Base-by-base conservation (phyloP, 1,140 invertebrate genomes). In the Potamilus streckersoni region DNA sequence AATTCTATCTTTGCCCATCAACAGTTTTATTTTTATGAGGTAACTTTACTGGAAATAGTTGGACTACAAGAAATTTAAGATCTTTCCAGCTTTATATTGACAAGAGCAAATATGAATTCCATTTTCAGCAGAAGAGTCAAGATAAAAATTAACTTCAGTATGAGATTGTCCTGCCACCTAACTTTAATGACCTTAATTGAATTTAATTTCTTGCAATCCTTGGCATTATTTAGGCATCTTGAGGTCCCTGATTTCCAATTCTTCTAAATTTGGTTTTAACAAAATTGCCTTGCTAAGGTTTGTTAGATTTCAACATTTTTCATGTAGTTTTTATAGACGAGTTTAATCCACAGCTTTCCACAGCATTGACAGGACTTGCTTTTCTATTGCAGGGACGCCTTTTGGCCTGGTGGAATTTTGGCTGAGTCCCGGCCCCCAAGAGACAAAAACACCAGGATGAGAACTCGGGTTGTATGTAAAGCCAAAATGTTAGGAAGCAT, bases 401-500 rank as follows among this genome's bases (percentile, higher is more conserved):
- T 95, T 81, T 96, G 95, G 95, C 95, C 95, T 19, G 93, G 93
- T 83, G 95, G 94, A 23, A 86, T 92, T 1, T 90, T 92, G 79
- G 93, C 92, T 63, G 92, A 93, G 76, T 91, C 91, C 60, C 91
- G 90, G 80, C 91, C 92, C 16, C 91, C 92, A 19, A 91, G 96
- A 64, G 94, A 95, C 88, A 89, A 92, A 17, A 93, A 93, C 31
- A 94, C 93, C 0, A 94, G 94, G 88, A 93, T 94, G 85, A 91
- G 96, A 83, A 96, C 96, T 1, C 91, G 95, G 81, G 93, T 97
- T 1, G 94, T 95, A 17, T 95, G 96, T 70, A 97, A 96, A 91
- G 93, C 95, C 14, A 94, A 95, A 59, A 90, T 97, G 66, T 89
- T 97, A 11, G 94, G 95, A 0, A 94, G 92, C 82, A 91, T 95